A percentile compares a stretch with the other conserved stretches of the same genome.
Evolutionary conservation across 1,140 invertebrate genomes (phyloP).

Genomic region (Pararge aegeria): DNA sequence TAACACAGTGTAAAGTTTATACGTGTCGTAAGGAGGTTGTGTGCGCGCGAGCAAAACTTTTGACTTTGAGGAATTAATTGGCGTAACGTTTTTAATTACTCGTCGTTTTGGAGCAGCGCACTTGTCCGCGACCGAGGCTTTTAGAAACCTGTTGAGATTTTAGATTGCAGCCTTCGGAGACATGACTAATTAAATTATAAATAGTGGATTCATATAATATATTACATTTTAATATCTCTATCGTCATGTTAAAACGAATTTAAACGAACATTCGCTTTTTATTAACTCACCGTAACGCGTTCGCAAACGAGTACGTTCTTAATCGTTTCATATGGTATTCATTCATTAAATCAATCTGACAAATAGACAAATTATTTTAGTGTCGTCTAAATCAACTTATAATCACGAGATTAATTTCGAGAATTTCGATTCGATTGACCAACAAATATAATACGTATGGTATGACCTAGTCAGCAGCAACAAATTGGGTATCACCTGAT

Average conservation of each 20-base stretch:
- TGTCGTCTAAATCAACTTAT: too few relatives aligned
- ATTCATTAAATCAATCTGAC: too few relatives aligned
- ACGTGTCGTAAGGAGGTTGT: constrained; percentile 10
- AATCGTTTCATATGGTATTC: too few relatives aligned
- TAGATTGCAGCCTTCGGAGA: constrained; percentile 28
- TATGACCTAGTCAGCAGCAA: too few relatives aligned
- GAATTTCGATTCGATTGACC: too few relatives aligned
- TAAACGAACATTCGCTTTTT: background rate
- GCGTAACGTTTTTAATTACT: constrained; percentile 69
- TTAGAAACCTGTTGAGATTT: constrained; percentile 33
- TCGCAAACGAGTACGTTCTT: background rate
- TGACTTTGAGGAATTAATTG: constrained; percentile 74
- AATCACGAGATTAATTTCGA: too few relatives aligned
- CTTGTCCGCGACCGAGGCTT: constrained; percentile 33
- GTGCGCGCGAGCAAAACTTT: constrained; percentile 46
- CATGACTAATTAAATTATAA: constrained; percentile 40
- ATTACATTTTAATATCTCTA: constrained; percentile 30
- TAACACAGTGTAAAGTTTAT: background rate
- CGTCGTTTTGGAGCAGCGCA: constrained; percentile 42
- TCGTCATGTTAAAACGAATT: constrained; percentile 3
- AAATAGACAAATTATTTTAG: too few relatives aligned
- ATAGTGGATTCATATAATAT: constrained; percentile 29
- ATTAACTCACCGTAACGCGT: constrained; percentile 4
- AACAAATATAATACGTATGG: too few relatives aligned
- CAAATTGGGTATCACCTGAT: too few relatives aligned